Evolutionary conservation across 2,797 vertebrate genomes (phyloP).

Genomic region (Danio tinwini): DNA sequence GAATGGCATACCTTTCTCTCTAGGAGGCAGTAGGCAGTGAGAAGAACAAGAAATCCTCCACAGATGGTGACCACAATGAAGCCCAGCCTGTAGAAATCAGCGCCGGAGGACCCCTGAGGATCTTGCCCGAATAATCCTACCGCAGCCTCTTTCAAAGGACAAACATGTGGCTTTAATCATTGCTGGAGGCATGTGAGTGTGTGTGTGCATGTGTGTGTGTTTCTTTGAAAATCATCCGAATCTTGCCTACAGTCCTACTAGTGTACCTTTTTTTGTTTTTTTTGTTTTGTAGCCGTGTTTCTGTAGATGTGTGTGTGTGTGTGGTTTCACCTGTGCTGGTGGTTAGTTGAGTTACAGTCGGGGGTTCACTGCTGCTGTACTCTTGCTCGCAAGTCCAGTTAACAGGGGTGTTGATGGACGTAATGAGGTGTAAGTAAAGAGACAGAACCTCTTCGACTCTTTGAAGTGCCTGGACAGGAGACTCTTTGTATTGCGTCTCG

Average conservation of each 20-base stretch:
- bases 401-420: slow-evolving; percentile 65
- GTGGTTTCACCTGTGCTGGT: slow-evolving; percentile 47
- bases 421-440: slow-evolving; percentile 78
- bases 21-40: slow-evolving; percentile 75
- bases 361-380: slow-evolving; percentile 60
- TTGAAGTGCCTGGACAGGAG: slow-evolving; percentile 75
- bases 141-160: slow-evolving; percentile 44
- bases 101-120: slow-evolving; percentile 48
- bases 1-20: slow-evolving; percentile 73
- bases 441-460: slow-evolving; percentile 73
- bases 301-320: neutral
- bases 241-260: neutral
- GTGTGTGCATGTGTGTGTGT: neutral
- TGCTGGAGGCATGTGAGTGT: neutral
- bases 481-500: slow-evolving; percentile 70
- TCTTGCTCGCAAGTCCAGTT: slow-evolving; percentile 80
- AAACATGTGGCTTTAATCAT: slow-evolving; percentile 39
- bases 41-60: slow-evolving; percentile 74
- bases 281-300: neutral
- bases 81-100: slow-evolving; percentile 73
- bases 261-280: neutral
- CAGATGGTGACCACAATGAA: slow-evolving; percentile 75
- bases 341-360: slow-evolving; percentile 25
- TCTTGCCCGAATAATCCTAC: slow-evolving; percentile 22
- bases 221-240: neutral